Percentiles rank a stretch among this genome's conserved stretches.
Evolutionary conservation across 2,113 vertebrate genomes (phyloP).

Genomic region (Otolemur garnettii): DNA sequence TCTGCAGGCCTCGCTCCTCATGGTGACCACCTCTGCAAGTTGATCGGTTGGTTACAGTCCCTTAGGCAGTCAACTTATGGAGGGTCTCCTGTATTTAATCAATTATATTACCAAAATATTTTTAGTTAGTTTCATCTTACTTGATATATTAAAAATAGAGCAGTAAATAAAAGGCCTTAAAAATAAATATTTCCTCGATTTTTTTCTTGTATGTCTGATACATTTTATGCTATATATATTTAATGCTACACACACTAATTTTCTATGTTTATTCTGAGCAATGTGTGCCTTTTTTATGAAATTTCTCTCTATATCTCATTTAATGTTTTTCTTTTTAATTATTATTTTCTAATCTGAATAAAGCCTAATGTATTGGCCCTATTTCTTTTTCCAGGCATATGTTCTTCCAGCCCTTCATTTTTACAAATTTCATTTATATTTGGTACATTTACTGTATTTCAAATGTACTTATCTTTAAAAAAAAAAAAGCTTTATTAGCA

Average conservation of each 20-base stretch:
- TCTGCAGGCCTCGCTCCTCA: no score
- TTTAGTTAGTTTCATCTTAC: background rate
- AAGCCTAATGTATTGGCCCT: background rate
- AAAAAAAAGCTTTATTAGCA: background rate
- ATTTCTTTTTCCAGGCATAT: background rate
- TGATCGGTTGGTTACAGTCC: no score
- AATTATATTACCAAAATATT: background rate
- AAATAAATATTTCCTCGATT: background rate
- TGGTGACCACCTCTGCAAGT: no score
- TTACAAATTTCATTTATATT: background rate
- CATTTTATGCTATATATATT: background rate
- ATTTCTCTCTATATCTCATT: background rate
- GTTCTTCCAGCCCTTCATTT: background rate
- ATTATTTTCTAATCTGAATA: background rate
- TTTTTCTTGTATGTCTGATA: background rate
- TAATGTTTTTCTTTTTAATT: background rate
- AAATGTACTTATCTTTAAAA: background rate
- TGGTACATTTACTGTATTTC: background rate
- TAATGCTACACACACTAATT: fast-evolving
- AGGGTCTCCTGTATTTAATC: background rate
- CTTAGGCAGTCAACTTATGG: no score
- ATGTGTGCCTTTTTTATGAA: background rate
- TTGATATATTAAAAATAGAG: background rate
- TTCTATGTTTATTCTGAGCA: background rate
- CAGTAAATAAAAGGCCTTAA: background rate